Conservation (phyloP, 2,888 invertebrate genomes). For the Tyria jacobaeae region DNA sequence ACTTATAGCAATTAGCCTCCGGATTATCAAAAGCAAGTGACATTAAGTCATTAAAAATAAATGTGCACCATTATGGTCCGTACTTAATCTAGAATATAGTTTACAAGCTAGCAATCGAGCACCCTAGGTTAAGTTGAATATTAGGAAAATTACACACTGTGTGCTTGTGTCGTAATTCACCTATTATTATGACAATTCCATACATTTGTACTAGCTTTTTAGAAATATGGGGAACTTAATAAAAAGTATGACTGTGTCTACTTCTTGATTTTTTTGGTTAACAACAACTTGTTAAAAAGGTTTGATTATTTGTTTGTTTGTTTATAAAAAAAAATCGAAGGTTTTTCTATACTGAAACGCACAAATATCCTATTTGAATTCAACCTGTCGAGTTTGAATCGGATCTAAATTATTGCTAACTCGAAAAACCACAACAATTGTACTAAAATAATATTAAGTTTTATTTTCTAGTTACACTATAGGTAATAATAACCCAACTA, state of each 20-base stretch:
- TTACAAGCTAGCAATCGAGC: conserved; percentile 22
- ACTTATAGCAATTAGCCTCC: conserved; percentile 23
- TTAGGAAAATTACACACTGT: conserved; percentile 25
- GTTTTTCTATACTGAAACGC: too few relatives aligned
- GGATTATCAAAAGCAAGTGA: conserved; percentile 2
- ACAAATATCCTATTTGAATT: neutral
- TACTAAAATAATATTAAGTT: too few relatives aligned
- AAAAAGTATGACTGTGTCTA: conserved; percentile 18
- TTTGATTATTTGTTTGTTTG: too few relatives aligned
- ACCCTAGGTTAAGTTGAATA: conserved; percentile 26
- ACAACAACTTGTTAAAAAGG: too few relatives aligned
- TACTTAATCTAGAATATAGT: conserved; percentile 22
- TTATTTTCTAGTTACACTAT: too few relatives aligned
- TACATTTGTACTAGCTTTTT: conserved; percentile 19
- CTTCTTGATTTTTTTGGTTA: neutral
- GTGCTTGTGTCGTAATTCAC: conserved; percentile 3
- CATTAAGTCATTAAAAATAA: conserved; percentile 31
- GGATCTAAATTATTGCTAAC: neutral
- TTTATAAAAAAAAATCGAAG: neutral
- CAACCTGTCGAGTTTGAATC: neutral
- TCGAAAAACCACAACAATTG: neutral
- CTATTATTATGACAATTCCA: conserved; percentile 25
- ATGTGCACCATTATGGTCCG: conserved; percentile 15
- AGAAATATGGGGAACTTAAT: conserved; percentile 6
- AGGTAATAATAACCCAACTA: neutral